Base-by-base conservation (phyloP, 2,113 vertebrate species). In the Lepidothrix coronata region DNA sequence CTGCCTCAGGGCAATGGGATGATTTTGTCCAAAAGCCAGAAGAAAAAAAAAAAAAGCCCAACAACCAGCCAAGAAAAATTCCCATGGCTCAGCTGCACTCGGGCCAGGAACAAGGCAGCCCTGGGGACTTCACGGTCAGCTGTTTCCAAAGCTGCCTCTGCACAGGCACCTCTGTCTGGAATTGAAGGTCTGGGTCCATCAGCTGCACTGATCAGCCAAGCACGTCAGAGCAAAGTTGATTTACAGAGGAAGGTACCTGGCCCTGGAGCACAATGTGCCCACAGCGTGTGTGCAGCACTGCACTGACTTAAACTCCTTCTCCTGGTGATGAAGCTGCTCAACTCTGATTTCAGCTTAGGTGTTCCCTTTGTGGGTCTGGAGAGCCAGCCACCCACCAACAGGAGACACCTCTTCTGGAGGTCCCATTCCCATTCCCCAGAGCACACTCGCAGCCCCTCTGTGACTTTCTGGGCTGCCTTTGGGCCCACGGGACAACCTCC, bases 201-300 rank as follows among this genome's bases (percentile, higher is more conserved):
- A 58, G 37, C 41, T 66, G 82, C 5, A 3, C 20, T 12, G 30
- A 28, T 1, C 3, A 1, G 63, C 37, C 6, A 6, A 74, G 68
- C 28, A n/a, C 0, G 0, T 59, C 49, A 52, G 33, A 73, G 57
- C 12, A 39, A 66, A 72, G 73, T 1, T 48, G 76, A 52, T 87
- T 43, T 51, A 43, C n/a, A 37, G 41, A 46, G 28, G 77, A 52
- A 87, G 16, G 59, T 7, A 6, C 35, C 46, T 24, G 49, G 51
- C 52, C 65, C 61, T 37, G 73, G 39, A 63, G 67, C 30, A 0
- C 61, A 16, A 28, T 2, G 39, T 55, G 63, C 24, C 16, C 11
- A 2, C 52, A 41, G 28, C 0, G 0, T 4, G 22, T 9, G 1
- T 33, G 73, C 5, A 3, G 74, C 71, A 66, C 18, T 0, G 3